Base-by-base conservation (phyloP, 2,113 vertebrate species). In the Piprites chloris region DNA sequence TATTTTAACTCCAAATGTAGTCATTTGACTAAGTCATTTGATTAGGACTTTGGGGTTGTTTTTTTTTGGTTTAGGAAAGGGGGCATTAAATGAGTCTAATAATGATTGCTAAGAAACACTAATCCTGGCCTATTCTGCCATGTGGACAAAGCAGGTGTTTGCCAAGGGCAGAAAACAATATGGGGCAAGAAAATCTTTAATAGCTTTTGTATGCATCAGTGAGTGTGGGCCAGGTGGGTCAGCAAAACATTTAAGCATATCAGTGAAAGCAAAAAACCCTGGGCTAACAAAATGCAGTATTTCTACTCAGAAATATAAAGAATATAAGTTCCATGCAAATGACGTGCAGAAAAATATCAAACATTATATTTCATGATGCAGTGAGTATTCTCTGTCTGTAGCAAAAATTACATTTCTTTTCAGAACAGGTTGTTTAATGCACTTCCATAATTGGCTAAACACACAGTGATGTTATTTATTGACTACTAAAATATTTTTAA, bases 61-160 rank as follows among this genome's bases (percentile, higher is more conserved):
- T 1, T 7, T 58, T 73, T 35, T 50, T n/a, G 2, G 0, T 35
- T 58, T 28, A 12, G 9, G 15, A 18, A 9, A 6, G 5, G 3
- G 4, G 3, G 3, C 2, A 5, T 88, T 75, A 82, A 82, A 68
- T 68, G 11, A 82, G 5, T 63, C 18, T 24, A 71, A 39, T 41
- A 89, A 39, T 37, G 52, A 52, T 65, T 65, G 7, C 14, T 76
- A 16, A 47, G 27, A 82, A 87, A 32, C 3, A 19, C 22, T 93
- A 41, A 67, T 53, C 14, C 32, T 83, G 12, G 23, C 6, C 46
- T 83, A 7, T 68, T 69, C 37, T 80, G 58, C 62, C 92, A 90
- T 88, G 86, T 63, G 90, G 59, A 53, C 30, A 83, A 77, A 95
- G 58, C 96, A 95, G 92, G 87, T 96, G 85, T 94, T 96, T 86